Evolutionary conservation across 1,140 invertebrate genomes (phyloP).

Genomic region (Heterodera schachtii): DNA sequence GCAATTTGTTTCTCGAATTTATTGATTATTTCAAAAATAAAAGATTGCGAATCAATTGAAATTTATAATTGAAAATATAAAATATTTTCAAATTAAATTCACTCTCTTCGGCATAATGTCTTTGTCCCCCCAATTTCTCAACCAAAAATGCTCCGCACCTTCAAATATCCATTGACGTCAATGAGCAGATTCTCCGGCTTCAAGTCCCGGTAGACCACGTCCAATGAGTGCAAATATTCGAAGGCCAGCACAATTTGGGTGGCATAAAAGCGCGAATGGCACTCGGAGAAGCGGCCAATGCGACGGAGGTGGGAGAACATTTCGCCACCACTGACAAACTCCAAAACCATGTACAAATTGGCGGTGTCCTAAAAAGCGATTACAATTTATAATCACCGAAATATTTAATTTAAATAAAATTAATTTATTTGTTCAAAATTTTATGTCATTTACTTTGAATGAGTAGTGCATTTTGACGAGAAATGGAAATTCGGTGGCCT

Average conservation of each 20-base stretch:
- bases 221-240: constrained; percentile 97
- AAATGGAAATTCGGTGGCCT: constrained; percentile 95
- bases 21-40: too few species aligned
- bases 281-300: constrained; percentile 80
- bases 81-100: constrained; percentile 67
- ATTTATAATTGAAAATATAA: constrained; percentile 20
- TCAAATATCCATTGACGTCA: constrained; percentile 94
- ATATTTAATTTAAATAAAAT: constrained; percentile 20
- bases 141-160: constrained; percentile 71
- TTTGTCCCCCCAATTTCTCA: background rate
- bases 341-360: constrained; percentile 80
- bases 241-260: constrained; percentile 98
- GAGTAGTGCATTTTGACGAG: constrained; percentile 92
- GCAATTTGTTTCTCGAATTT: too few species aligned
- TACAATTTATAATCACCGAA: background rate
- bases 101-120: constrained; percentile 55
- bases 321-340: constrained; percentile 79
- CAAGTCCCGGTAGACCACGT: constrained; percentile 93
- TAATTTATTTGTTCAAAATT: background rate
- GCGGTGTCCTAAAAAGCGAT: constrained; percentile 73
- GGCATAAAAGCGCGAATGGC: constrained; percentile 96
- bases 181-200: constrained; percentile 99
- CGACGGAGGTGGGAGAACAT: constrained; percentile 78
- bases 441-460: constrained; percentile 75
- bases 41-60: background rate